Conservation (phyloP, 2,797 vertebrate species). For the Epinephelus malabaricus region DNA sequence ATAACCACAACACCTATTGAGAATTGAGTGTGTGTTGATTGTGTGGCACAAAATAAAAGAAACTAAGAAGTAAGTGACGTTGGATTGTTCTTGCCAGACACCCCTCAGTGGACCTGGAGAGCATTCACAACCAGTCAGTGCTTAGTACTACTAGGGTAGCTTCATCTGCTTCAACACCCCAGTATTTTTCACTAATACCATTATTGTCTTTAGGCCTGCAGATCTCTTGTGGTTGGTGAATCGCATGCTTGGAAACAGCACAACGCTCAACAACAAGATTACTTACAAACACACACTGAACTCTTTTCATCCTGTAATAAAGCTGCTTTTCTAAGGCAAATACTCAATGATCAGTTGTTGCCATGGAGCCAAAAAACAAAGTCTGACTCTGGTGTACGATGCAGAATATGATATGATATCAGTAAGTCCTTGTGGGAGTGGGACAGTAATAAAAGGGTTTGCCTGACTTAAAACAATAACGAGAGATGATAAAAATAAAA, state of each 20-base stretch:
- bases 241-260: neutral
- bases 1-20: too few species aligned
- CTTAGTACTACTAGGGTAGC: too few species aligned
- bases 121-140: too few species aligned
- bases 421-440: neutral
- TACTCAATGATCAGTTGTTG: neutral
- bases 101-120: too few species aligned
- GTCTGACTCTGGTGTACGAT: neutral
- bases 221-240: neutral
- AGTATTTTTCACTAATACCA: too few species aligned
- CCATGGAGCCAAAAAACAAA: neutral
- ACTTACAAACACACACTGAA: neutral
- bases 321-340: conserved; percentile 22
- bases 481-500: neutral
- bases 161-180: too few species aligned
- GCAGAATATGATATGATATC: neutral
- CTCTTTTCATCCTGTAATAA: conserved; percentile 13
- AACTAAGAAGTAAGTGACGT: too few species aligned
- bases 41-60: too few species aligned
- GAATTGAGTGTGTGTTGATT: too few species aligned
- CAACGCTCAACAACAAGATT: neutral
- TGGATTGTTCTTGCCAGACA: too few species aligned
- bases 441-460: neutral
- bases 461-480: neutral
- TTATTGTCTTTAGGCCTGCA: neutral